Conservation (phyloP, 2,113 vertebrate genomes). For the Variabilichromis moorii region DNA sequence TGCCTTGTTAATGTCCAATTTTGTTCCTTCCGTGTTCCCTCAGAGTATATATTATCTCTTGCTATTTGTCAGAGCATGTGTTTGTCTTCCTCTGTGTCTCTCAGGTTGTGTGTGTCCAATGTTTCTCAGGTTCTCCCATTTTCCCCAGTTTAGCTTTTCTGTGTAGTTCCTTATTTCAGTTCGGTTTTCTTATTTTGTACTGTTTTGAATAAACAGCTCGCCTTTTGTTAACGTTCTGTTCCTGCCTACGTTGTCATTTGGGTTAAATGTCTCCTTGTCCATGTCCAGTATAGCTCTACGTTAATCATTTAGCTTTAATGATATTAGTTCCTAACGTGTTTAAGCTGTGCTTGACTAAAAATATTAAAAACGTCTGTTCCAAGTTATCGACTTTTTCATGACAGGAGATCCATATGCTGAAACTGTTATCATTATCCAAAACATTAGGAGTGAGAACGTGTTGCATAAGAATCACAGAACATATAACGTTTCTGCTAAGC, state of each 20-base stretch:
- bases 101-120: not conserved
- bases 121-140: not conserved
- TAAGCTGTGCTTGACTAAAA: not conserved
- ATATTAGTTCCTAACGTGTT: not conserved
- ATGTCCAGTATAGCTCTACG: not conserved
- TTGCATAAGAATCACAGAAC: not conserved
- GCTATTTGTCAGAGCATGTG: not conserved
- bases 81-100: not conserved
- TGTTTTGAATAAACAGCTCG: not conserved
- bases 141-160: not conserved
- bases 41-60: not conserved
- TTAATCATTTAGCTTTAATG: not conserved
- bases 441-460: too few relatives aligned
- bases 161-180: not conserved
- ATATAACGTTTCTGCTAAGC: accelerated
- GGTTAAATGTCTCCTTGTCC: accelerated
- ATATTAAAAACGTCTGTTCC: not conserved
- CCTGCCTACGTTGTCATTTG: not conserved
- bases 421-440: not conserved
- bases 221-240: not conserved
- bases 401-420: not conserved
- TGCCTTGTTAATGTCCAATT: not conserved
- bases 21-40: not conserved
- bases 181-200: not conserved
- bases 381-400: not conserved